These are phyloP conservation scores for Dichetophora obliterata DNA, from an alignment of 2,888 invertebrate species.

Conservation along the genomic window DNA sequence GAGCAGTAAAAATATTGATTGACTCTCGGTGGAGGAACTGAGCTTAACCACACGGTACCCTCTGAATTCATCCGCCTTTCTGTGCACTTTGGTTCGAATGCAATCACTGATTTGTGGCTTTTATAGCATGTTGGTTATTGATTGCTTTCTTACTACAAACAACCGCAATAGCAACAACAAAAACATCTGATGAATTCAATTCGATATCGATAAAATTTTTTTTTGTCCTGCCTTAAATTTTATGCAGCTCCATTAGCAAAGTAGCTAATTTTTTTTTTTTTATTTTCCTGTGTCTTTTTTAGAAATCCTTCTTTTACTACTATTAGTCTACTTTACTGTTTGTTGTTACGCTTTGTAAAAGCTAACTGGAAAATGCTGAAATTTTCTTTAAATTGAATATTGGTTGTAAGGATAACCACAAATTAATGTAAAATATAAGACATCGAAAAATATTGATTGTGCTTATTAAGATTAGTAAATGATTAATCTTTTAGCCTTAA, in stretches of 20 bases:
- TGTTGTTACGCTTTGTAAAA: no score
- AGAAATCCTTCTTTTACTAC: no score
- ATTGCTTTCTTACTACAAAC: slow-evolving; percentile 25
- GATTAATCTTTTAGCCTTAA: no score
- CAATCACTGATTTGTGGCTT: slow-evolving; percentile 26
- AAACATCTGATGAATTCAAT: neutral
- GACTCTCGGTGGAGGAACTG: neutral
- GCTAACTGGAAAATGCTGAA: no score
- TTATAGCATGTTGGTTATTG: slow-evolving; percentile 21
- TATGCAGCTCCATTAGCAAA: no score
- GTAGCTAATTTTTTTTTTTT: no score
- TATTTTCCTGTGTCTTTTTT: no score
- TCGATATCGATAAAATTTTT: neutral
- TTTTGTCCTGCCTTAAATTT: no score
- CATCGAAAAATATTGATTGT: neutral
- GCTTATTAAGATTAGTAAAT: no score
- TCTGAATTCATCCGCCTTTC: neutral
- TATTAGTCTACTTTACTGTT: no score
- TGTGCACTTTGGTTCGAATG: neutral
- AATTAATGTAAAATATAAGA: neutral
- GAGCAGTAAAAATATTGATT: slow-evolving; percentile 1
- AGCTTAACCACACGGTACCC: neutral
- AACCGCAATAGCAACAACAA: slow-evolving; percentile 10
- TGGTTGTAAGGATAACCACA: neutral
- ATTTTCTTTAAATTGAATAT: neutral